phyloP scores from a whole-genome alignment of 2,113 vertebrate species.

The Ptilonorhynchus violaceus region DNA sequence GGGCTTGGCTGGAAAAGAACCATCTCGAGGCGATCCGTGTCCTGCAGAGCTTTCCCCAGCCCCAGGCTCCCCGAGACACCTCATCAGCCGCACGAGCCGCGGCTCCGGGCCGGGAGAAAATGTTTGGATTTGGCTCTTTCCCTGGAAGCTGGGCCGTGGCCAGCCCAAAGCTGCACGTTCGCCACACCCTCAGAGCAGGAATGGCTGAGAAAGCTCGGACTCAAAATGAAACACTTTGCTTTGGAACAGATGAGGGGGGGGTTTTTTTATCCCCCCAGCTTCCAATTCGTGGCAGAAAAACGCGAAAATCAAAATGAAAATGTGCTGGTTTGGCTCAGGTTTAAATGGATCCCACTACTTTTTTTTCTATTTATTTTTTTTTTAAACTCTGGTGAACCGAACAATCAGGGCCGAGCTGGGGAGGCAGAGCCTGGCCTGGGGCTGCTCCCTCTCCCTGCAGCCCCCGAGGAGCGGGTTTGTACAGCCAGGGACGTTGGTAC shows the following conservation, averaged over 20 bases:
- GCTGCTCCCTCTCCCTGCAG: background rate
- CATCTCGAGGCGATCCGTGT: background rate
- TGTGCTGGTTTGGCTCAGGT: background rate
- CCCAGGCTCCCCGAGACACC: background rate
- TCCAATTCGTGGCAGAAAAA: background rate
- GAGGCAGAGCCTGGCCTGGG: background rate
- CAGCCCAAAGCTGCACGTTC: background rate
- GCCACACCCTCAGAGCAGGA: background rate
- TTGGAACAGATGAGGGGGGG: background rate
- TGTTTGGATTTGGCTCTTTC: background rate
- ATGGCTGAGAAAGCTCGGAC: background rate
- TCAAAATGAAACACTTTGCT: background rate
- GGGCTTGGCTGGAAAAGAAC: background rate
- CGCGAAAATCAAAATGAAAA: background rate
- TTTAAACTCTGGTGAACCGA: background rate
- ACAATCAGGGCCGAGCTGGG: background rate
- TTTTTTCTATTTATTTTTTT: background rate
- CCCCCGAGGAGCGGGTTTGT: background rate
- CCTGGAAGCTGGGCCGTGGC: background rate
- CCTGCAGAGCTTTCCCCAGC: background rate
- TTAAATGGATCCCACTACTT: background rate
- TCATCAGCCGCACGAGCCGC: background rate
- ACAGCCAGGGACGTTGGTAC: fast-evolving
- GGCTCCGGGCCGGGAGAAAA: background rate
- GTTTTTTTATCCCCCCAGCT: background rate